A percentile compares a stretch with the other conserved stretches of the same genome.
phyloP scores from a whole-genome alignment of 2,113 vertebrate species.

The Rhinopomastus cyanomelas region DNA sequence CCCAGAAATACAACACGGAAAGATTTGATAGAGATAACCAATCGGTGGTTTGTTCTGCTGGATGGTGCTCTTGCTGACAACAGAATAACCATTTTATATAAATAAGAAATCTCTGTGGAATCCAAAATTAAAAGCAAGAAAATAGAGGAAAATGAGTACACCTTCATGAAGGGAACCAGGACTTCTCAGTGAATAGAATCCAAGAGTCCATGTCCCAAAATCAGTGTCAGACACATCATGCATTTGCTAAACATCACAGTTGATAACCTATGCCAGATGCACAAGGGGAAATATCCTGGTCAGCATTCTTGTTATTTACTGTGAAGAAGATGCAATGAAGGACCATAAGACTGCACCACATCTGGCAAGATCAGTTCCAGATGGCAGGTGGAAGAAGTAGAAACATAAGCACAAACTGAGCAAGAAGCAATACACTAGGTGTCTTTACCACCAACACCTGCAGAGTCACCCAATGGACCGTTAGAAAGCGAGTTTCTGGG shows the following conservation, averaged over 20 bases:
- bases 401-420: neutral
- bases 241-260: neutral
- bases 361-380: neutral
- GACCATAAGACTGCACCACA: neutral
- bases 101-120: neutral
- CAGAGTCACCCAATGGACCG: neutral
- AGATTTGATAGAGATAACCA: neutral
- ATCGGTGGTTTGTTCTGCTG: neutral
- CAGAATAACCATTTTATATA: neutral
- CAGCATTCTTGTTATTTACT: neutral
- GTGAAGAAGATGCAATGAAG: neutral
- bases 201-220: neutral
- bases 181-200: neutral
- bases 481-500: constrained; percentile 1
- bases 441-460: neutral
- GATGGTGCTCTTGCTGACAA: neutral
- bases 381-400: neutral
- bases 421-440: neutral
- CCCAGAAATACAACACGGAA: neutral
- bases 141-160: neutral
- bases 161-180: neutral
- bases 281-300: neutral
- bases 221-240: neutral
- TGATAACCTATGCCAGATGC: neutral
- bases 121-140: neutral